These are phyloP conservation scores for Drosophila anomelani DNA, from an alignment of 2,888 invertebrate genomes.

Conservation along the genomic window DNA sequence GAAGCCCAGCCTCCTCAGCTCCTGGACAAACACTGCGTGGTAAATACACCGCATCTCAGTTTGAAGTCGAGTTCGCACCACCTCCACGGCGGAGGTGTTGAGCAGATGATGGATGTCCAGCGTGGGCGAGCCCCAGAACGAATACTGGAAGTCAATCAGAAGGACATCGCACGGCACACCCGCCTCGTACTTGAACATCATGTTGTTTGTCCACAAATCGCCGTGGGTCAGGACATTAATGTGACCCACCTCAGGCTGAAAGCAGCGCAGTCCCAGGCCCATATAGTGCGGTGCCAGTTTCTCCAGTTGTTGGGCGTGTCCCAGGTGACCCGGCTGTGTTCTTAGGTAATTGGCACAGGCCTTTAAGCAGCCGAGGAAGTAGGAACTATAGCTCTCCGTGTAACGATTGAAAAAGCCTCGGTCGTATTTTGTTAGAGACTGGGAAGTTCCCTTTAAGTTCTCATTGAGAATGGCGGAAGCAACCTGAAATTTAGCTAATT, in stretches of 20 bases:
- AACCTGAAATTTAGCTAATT: constrained; percentile 85
- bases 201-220: constrained; percentile 82
- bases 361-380: constrained; percentile 68
- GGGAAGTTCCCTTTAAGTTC: constrained; percentile 77
- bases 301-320: constrained; percentile 66
- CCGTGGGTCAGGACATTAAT: constrained; percentile 81
- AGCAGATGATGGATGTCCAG: constrained; percentile 81
- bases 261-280: constrained; percentile 73
- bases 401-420: constrained; percentile 80
- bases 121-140: constrained; percentile 80
- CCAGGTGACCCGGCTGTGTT: constrained; percentile 63
- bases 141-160: constrained; percentile 81
- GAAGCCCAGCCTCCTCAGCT: constrained; percentile 64
- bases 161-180: constrained; percentile 70
- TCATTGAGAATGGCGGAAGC: constrained; percentile 84
- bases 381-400: constrained; percentile 71
- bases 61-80: constrained; percentile 65
- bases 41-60: constrained; percentile 78
- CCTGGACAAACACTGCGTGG: constrained; percentile 62
- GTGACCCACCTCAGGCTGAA: constrained; percentile 62
- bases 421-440: constrained; percentile 68
- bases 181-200: constrained; percentile 78
- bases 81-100: constrained; percentile 77
- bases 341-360: constrained; percentile 69
- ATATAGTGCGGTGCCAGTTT: constrained; percentile 66